Evolutionary conservation across 2,113 vertebrate species (phyloP), one percentile per base, ranked within the genome.

Genomic region (Eudorcas thomsonii): DNA sequence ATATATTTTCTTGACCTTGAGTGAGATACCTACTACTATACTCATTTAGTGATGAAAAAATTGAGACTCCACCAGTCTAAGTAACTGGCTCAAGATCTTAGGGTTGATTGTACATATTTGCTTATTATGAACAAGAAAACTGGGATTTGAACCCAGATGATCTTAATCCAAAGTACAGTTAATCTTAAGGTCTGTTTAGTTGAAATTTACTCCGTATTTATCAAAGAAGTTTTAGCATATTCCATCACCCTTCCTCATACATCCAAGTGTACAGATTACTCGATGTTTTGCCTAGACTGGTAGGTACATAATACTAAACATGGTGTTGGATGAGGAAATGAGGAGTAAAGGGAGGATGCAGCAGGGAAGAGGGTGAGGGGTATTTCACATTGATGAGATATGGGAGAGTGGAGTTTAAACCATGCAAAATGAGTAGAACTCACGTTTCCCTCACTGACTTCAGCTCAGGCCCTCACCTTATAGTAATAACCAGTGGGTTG

Each of bases 381-480:
- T 12, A 10, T 50, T 94, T 81, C 5, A 52, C 57, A 33, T 28
- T 25, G 19, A 84, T 54, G 23, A 90, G 52, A 52, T 90, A 25
- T 6, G 64, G 71, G 45, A 71, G 30, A 82, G 19, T 13, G 80
- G 83, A 95, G 83, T 95, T 97, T 93, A 84, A 97, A 45, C 19
- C 60, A 87, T 28, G 30, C 30, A 94, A 85, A 84, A 80, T 83
- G 67, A 96, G 86, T 62, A 83, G 67, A 60, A 80, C 39, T 78
- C 80, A 89, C 57, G 33, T 92, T 97, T 77, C 55, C 87, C 82
- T 94, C 60, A 50, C 54, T 62, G 57, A 94, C 71, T 94, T 89
- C 30, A 48, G 45, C 12, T 91, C 82, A 80, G 84, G 55, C 43
- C 30, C 82, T 54, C 19, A 12, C 60, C 88, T 95, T 64, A 55